These are phyloP conservation scores for Lagodon rhomboides DNA, from an alignment of 2,797 vertebrate species.

Conservation along the genomic window DNA sequence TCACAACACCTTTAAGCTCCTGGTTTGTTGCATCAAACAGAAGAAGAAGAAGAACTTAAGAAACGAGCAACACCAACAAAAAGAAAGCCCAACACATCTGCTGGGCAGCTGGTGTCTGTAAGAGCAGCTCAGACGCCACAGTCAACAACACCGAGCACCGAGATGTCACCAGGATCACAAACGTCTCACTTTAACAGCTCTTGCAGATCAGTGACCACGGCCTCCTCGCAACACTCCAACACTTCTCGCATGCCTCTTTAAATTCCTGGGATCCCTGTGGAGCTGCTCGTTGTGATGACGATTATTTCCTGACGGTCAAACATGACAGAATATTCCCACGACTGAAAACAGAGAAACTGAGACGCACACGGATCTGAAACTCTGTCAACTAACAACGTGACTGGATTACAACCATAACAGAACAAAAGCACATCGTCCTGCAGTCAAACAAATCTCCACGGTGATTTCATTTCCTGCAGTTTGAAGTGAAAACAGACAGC, in stretches of 20 bases:
- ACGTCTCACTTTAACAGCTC: background rate
- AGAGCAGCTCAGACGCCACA: background rate
- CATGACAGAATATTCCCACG: slow-evolving; percentile 10
- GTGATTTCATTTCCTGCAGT: slow-evolving; percentile 41
- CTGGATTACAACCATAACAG: background rate
- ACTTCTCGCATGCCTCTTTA: background rate
- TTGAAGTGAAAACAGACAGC: slow-evolving; percentile 11
- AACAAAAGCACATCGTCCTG: slow-evolving; percentile 9
- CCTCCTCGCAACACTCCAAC: background rate
- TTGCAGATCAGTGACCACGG: background rate
- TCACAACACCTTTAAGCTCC: too few relatives aligned
- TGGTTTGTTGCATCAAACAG: background rate
- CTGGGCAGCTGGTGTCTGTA: slow-evolving; percentile 25
- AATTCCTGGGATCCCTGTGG: background rate
- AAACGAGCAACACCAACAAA: background rate
- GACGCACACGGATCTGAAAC: background rate
- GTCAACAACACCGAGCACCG: background rate
- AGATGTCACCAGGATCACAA: background rate
- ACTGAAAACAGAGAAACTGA: slow-evolving; percentile 4
- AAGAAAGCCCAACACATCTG: slow-evolving; percentile 16
- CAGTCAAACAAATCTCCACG: background rate
- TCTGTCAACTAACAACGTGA: background rate
- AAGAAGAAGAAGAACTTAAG: background rate
- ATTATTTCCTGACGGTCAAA: background rate
- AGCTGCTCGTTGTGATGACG: background rate